Base-by-base conservation (phyloP, 2,113 vertebrate species). In the Oncorhynchus keta region DNA sequence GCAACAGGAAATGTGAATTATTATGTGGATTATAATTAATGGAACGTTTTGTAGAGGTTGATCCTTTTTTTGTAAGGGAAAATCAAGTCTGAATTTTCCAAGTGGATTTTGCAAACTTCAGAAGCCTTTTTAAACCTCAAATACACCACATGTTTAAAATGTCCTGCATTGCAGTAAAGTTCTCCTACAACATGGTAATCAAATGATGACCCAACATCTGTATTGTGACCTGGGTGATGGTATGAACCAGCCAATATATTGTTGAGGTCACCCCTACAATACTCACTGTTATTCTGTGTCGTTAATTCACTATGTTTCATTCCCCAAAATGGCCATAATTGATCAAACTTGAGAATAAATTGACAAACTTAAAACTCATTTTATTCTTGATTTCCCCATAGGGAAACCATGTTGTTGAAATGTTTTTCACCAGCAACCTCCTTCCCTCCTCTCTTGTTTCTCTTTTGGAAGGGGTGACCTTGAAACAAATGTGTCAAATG, bases 371-470 rank as follows among this genome's bases (percentile, higher is more conserved):
- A 79, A 81, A 88, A 61, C 71, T 81, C 67, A 77, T 83, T 79
- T 74, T 71, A 70, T 20, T 70, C 76, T 65, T 48, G 74, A 85
- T 49, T 83, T 82, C 61, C 85, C 81, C 70, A 72, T 70, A 81
- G 83, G 82, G 82, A 82, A 74, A 72, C 72, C 39, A 30, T 69
- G 77, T 87, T 79, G 74, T 84, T 85, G 83, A 45, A 45, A 45
- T 67, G 57, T 72, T 72, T 59, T 81, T 81, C 82, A 84, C 83
- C 75, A 12, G 74, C 77, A 32, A 11, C 65, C 14, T 18, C 7
- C 72, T 68, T 69, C 70, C 16, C 30, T 68, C 2, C 9, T 45
- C 26, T 68, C 66, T 18, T 13, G 16, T 68, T 78, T 61, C 48
- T 70, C 9, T 70, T 78, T 80, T 79, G 65, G 69, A 78, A n/a